Evolutionary conservation across 2,888 invertebrate species (phyloP).

Genomic region (Xestia ashworthii): DNA sequence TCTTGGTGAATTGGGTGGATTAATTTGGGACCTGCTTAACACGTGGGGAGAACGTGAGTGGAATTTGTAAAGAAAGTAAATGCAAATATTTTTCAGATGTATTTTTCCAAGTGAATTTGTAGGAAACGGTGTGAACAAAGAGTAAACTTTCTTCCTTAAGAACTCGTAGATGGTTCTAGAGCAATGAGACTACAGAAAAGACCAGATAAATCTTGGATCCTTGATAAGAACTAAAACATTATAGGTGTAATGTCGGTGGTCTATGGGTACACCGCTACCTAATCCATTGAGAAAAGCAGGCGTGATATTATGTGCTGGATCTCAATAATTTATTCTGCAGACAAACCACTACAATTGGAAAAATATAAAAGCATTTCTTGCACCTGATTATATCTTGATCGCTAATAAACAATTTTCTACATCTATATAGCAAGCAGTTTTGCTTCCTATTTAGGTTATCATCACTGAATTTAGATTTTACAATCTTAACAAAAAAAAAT

Average conservation of each 20-base stretch:
- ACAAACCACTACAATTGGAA: not conserved
- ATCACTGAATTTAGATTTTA: not conserved
- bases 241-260: not conserved
- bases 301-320: not conserved
- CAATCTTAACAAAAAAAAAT: not conserved
- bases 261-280: not conserved
- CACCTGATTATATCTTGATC: too few relatives aligned
- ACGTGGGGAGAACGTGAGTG: constrained; percentile 2
- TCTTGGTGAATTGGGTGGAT: constrained; percentile 53
- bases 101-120: not conserved
- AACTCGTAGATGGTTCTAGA: not conserved
- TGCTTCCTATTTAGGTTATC: not conserved
- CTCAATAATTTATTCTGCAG: not conserved
- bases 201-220: not conserved
- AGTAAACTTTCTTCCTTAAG: not conserved
- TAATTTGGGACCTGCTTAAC: constrained; percentile 45
- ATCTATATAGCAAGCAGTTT: not conserved
- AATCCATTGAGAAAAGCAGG: too few relatives aligned
- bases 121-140: not conserved
- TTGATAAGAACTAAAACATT: not conserved
- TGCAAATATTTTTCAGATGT: constrained; percentile 25
- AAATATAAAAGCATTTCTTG: too few relatives aligned
- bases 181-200: not conserved
- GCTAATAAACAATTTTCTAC: too few relatives aligned
- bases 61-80: constrained; percentile 22